These are phyloP conservation scores for Puntigrus tetrazona DNA, from an alignment of 2,113 vertebrate genomes.

Conservation along the genomic window DNA sequence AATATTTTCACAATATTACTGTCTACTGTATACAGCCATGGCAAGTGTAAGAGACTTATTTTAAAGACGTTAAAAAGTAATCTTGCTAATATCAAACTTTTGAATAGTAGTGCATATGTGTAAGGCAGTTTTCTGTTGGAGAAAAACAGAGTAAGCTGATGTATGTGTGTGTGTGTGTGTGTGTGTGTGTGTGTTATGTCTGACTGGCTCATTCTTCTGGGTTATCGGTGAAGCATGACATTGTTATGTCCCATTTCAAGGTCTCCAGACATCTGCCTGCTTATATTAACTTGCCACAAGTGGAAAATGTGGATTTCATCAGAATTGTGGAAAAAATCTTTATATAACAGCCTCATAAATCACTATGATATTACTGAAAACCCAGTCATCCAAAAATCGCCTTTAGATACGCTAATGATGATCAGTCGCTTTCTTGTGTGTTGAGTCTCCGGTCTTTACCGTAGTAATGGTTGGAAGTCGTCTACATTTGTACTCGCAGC, in stretches of 20 bases:
- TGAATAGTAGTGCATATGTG: conserved; percentile 23
- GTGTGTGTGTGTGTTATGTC: conserved; percentile 37
- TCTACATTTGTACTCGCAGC: background rate
- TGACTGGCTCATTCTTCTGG: conserved; percentile 27
- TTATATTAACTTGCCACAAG: conserved; percentile 13
- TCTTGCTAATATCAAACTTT: background rate
- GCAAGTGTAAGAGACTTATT: background rate
- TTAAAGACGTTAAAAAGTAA: background rate
- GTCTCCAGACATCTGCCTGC: conserved; percentile 32
- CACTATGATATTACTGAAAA: conserved; percentile 34
- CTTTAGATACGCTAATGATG: background rate
- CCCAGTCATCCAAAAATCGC: background rate
- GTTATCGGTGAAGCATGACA: conserved; percentile 33
- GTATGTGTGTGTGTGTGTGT: background rate
- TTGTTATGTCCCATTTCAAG: conserved; percentile 39
- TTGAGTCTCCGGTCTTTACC: background rate
- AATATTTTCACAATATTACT: background rate
- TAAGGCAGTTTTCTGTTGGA: conserved; percentile 8
- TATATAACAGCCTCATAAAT: background rate
- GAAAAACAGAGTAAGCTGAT: background rate
- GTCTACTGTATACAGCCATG: background rate
- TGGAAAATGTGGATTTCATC: conserved; percentile 1
- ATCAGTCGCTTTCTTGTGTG: background rate
- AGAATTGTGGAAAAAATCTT: background rate
- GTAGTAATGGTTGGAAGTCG: background rate